phyloP scores from a whole-genome alignment of 1,140 invertebrate genomes.

The Lasioglossum albipes region DNA sequence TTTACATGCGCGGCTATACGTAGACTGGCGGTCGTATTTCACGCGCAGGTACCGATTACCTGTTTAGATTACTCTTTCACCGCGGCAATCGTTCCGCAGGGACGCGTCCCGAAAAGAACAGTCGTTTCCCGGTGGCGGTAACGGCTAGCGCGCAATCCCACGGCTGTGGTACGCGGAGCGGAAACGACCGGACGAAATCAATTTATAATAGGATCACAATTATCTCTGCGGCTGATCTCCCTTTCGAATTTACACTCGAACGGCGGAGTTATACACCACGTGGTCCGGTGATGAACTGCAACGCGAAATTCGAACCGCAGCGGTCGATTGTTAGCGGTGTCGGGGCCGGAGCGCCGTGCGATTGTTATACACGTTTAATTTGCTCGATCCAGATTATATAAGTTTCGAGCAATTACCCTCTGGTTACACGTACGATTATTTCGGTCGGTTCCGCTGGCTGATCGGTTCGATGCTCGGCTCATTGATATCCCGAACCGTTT shows the following conservation, averaged over 20 bases:
- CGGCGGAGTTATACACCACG: conserved; percentile 4
- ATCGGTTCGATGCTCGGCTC: neutral
- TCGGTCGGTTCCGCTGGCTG: neutral
- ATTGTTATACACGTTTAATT: conserved; percentile 36
- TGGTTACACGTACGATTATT: conserved; percentile 16
- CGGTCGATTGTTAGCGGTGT: conserved; percentile 13
- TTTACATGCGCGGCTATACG: too few species aligned
- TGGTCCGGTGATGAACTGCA: conserved; percentile 27
- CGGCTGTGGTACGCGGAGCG: neutral
- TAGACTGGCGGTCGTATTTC: too few species aligned
- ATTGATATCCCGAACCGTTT: neutral
- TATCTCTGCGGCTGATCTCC: conserved; percentile 23
- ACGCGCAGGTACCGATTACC: too few species aligned
- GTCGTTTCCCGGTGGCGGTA: neutral
- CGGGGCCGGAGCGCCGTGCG: neutral
- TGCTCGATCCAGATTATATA: conserved; percentile 29
- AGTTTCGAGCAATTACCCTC: conserved; percentile 34
- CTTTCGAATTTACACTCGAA: conserved; percentile 26
- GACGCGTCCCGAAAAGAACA: neutral
- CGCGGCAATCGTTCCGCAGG: too few species aligned
- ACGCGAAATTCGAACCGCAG: conserved; percentile 24
- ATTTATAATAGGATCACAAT: conserved; percentile 44
- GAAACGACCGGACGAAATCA: conserved; percentile 21
- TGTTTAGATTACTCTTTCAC: too few species aligned
- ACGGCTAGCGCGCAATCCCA: neutral